Evolutionary conservation across 1,140 invertebrate genomes (phyloP), one percentile per base, ranked within the genome.

Genomic region (Heliconius hermathena): DNA sequence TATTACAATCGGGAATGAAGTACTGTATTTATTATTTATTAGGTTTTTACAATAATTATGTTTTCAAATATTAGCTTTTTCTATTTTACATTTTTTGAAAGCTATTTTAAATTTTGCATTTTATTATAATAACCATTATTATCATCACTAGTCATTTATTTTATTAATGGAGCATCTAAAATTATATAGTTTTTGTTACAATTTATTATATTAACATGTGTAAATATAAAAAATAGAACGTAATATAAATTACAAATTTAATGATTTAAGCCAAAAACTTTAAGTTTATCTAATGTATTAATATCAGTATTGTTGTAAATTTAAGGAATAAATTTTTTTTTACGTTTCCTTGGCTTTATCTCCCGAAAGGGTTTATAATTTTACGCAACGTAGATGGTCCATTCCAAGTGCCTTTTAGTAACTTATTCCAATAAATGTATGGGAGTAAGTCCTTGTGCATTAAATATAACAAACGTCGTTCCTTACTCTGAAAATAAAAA

Each of bases 401-500:
- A 89, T 97, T 96, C 98, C 98, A 99, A 80, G 96, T 94, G 9
- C 98, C 98, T 95, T 96, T 98, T 11, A 99, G 90, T 96, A 99
- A 96, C 11, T 97, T 90, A 84, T 97, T 95, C 99, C 99, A 99
- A 90, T 99, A 99, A 1, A 99, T 87, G 33, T 95, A 83, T 0
- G 99, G 98, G 95, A 99, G 97, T 0, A 97, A 81, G 75, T 98
- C 94, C 88, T 97, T 97, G 88, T 99, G 99, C 91, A 99, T 89
- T 4, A 97, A 87, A 90, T 96, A 99, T 95, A 98, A 97, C 0
- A 96, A 87, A 36, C 95, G 95, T 20, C 97, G 92, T 94, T 99
- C 98, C 90, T 97, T 97, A 60, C 96, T 96, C 95, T 99, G 98
- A 74, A 91, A 91, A 54, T 20, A 71, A 71, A 75, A 6, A 74